Conservation (phyloP, 2,888 invertebrate species). For the Spodoptera picta region DNA sequence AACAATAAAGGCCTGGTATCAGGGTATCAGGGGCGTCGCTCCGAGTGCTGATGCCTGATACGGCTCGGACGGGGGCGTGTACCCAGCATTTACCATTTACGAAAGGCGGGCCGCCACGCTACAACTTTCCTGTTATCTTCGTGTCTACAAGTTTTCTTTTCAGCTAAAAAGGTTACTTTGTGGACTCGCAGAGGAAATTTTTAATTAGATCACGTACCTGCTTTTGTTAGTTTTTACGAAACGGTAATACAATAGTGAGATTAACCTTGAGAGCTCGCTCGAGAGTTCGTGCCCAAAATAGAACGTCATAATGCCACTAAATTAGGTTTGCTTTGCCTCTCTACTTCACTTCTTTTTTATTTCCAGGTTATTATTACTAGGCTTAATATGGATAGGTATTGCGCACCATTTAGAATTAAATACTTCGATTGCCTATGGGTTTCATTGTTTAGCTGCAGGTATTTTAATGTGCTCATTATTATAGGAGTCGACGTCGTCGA, state of each 20-base stretch:
- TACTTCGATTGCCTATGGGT: too few species aligned
- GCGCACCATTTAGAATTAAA: too few species aligned
- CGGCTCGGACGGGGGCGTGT: constrained; percentile 37
- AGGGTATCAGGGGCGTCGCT: constrained; percentile 40
- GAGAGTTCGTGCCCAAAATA: background rate
- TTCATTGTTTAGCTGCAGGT: background rate
- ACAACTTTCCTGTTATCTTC: constrained; percentile 54
- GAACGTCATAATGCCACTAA: constrained; percentile 6
- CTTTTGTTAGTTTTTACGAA: constrained; percentile 42
- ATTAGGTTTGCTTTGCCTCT: background rate
- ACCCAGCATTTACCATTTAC: constrained; percentile 47
- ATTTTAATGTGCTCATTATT: background rate
- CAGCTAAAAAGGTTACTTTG: constrained; percentile 51
- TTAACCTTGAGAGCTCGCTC: constrained; percentile 13
- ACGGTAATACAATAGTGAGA: constrained; percentile 34
- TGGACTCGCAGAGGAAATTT: constrained; percentile 45
- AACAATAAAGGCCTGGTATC: constrained; percentile 51
- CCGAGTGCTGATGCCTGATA: constrained; percentile 37
- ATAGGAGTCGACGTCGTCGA: too few species aligned
- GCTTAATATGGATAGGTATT: too few species aligned
- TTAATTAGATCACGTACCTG: constrained; percentile 59
- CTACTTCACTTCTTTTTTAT: too few species aligned
- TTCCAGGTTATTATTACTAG: too few species aligned
- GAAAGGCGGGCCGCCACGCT: constrained; percentile 47
- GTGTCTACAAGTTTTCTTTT: constrained; percentile 57